A percentile compares a stretch with the other conserved stretches of the same genome.
Evolutionary conservation across 2,113 vertebrate species (phyloP).

Genomic region (Pelecanoides urinatrix): DNA sequence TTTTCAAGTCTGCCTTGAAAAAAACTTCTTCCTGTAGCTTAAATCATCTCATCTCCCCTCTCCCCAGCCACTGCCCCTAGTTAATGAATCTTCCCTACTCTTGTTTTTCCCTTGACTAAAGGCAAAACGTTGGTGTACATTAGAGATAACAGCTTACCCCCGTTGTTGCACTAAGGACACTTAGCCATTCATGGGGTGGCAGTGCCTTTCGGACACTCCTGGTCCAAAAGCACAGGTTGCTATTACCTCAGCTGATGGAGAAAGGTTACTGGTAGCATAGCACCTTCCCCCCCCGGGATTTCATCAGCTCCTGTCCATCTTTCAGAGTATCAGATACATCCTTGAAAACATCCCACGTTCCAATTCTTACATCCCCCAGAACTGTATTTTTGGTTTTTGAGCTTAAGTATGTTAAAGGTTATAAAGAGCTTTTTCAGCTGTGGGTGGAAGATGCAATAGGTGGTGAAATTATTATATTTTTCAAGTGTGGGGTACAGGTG

Average conservation of each 20-base stretch:
- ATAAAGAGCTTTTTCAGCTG: not conserved
- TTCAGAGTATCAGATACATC: not conserved
- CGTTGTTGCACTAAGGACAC: not conserved
- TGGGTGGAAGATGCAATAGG: not conserved
- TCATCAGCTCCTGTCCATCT: not conserved
- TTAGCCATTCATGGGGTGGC: not conserved
- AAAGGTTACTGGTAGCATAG: fast-evolving
- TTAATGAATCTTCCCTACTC: not conserved
- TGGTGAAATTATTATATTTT: not conserved
- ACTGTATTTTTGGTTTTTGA: not conserved
- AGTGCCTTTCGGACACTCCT: not conserved
- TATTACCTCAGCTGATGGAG: not conserved
- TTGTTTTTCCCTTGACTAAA: not conserved
- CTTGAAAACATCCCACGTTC: not conserved
- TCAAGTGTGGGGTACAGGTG: not conserved
- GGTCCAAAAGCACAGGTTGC: not conserved
- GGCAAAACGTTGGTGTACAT: not conserved
- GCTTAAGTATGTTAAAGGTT: not conserved
- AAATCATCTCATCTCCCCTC: not conserved
- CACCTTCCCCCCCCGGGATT: not conserved
- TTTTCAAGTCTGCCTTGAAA: not conserved
- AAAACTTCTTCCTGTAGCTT: not conserved
- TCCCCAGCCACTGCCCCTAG: not conserved
- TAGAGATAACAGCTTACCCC: not conserved
- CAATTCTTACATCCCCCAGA: not conserved